phyloP scores from a whole-genome alignment of 2,113 vertebrate genomes.

The Otocyon megalotis region DNA sequence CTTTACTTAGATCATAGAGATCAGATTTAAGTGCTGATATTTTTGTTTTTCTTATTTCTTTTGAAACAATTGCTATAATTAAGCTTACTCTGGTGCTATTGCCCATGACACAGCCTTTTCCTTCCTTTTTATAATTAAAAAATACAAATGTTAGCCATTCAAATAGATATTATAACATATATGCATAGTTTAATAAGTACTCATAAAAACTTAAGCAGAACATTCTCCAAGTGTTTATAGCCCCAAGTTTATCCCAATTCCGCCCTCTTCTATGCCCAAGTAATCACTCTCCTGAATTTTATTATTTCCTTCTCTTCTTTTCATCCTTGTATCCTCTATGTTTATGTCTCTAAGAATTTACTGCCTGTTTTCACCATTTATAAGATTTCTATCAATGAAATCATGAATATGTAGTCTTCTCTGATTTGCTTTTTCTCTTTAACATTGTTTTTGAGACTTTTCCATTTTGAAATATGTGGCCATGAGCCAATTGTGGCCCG shows the following conservation, averaged over 20 bases:
- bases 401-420: not conserved
- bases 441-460: not conserved
- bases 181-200: not conserved
- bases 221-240: not conserved
- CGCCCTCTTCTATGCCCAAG: not conserved
- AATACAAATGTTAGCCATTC: not conserved
- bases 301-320: not conserved
- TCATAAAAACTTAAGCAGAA: not conserved
- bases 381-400: not conserved
- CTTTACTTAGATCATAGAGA: conserved; percentile 46
- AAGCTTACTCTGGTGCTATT: not conserved
- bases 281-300: not conserved
- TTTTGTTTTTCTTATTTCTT: conserved; percentile 51
- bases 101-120: not conserved
- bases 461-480: not conserved
- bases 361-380: conserved; percentile 14
- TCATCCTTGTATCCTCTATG: not conserved
- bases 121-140: not conserved
- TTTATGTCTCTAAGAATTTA: not conserved
- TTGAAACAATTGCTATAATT: conserved; percentile 47
- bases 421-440: not conserved
- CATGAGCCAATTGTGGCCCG: not conserved
- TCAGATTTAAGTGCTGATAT: conserved; percentile 53
- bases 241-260: not conserved
- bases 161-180: not conserved